Percentiles rank a stretch among this genome's conserved stretches.
These are phyloP conservation scores for Mormyrus lacerda DNA, from an alignment of 2,113 vertebrate genomes.

Conservation along the genomic window DNA sequence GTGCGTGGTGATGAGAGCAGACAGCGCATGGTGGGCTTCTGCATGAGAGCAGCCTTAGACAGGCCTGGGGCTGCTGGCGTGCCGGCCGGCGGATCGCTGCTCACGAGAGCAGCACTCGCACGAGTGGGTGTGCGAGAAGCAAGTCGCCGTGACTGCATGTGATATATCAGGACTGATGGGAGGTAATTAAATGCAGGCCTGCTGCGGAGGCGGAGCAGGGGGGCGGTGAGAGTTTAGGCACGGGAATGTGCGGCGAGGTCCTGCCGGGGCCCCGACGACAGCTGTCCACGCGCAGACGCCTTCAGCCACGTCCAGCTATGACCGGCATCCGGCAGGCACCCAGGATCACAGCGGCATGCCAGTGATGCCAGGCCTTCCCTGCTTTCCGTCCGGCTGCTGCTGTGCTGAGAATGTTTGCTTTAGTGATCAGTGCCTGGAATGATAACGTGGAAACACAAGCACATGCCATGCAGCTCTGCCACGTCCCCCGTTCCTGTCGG, in stretches of 20 bases:
- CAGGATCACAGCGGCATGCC: conserved; percentile 41
- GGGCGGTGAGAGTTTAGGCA: not conserved
- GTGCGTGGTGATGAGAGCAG: conserved; percentile 29
- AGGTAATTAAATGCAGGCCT: conserved; percentile 55
- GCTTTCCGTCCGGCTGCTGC: conserved; percentile 19
- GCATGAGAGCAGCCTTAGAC: conserved; percentile 40
- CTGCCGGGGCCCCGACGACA: conserved; percentile 52
- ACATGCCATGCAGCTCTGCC: not conserved
- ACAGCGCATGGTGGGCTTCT: conserved; percentile 44
- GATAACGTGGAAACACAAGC: conserved; percentile 41
- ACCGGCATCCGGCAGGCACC: conserved; percentile 56
- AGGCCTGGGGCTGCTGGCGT: conserved; percentile 50
- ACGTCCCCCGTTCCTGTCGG: not conserved
- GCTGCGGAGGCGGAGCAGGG: not conserved
- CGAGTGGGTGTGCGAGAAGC: conserved; percentile 46
- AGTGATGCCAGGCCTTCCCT: conserved; percentile 46
- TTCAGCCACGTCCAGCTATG: conserved; percentile 58
- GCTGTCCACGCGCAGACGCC: conserved; percentile 68
- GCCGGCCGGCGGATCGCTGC: conserved; percentile 42
- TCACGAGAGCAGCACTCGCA: conserved; percentile 56
- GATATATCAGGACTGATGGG: conserved; percentile 54
- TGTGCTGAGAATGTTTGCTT: conserved; percentile 32
- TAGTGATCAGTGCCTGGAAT: conserved; percentile 36
- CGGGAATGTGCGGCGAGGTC: conserved; percentile 36
- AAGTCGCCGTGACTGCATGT: conserved; percentile 53